Conservation (phyloP, 2,888 invertebrate species). For the Fabriciana adippe region DNA sequence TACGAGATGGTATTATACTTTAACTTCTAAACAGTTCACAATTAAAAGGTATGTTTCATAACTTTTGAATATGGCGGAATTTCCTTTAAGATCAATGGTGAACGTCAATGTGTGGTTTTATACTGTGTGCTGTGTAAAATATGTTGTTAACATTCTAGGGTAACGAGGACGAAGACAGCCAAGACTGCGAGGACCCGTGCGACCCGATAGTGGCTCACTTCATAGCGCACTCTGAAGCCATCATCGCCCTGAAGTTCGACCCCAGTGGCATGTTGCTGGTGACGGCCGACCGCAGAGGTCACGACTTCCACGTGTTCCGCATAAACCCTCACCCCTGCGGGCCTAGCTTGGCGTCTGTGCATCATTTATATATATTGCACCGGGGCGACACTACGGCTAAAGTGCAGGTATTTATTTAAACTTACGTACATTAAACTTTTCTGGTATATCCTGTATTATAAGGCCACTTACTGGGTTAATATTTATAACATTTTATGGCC, state of each 20-base stretch:
- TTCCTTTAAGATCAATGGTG: too few relatives aligned
- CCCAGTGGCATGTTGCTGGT: constrained; percentile 93
- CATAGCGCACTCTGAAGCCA: constrained; percentile 92
- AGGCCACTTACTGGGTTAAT: background rate
- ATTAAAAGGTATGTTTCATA: background rate
- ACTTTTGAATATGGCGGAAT: background rate
- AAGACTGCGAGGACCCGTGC: constrained; percentile 84
- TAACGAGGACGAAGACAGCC: constrained; percentile 79
- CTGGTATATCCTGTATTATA: background rate
- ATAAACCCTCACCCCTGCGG: constrained; percentile 96
- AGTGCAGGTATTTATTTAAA: constrained; percentile 84
- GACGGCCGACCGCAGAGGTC: constrained; percentile 95
- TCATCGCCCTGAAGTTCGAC: constrained; percentile 95
- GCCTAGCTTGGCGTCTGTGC: constrained; percentile 92
- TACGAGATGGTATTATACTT: too few relatives aligned
- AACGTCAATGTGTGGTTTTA: too few relatives aligned
- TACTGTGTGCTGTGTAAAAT: too few relatives aligned
- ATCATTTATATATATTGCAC: constrained; percentile 97
- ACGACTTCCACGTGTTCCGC: constrained; percentile 97
- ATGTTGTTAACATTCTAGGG: constrained; percentile 50
- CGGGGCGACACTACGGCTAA: constrained; percentile 98
- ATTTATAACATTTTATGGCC: background rate
- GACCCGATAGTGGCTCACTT: constrained; percentile 94
- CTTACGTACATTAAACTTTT: too few relatives aligned
- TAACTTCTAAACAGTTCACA: background rate